These are phyloP conservation scores for Apis florea DNA, from an alignment of 1,140 invertebrate genomes.

Conservation along the genomic window DNA sequence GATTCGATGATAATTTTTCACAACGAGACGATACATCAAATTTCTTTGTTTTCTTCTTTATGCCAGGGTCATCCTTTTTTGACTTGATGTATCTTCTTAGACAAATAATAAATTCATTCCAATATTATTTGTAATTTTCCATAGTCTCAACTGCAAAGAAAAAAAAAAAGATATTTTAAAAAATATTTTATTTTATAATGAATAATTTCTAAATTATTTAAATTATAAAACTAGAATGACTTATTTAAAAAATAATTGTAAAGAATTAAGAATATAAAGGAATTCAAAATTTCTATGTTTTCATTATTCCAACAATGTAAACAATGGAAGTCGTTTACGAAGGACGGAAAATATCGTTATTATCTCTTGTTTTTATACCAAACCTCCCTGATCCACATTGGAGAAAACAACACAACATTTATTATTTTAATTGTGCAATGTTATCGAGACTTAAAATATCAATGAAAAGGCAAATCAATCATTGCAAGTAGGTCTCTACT, in stretches of 20 bases:
- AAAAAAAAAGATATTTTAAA: not conserved
- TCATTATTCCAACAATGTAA: not conserved
- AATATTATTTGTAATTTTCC: not conserved
- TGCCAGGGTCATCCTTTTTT: constrained; percentile 33
- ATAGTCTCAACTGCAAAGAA: constrained; percentile 21
- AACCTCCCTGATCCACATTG: not conserved
- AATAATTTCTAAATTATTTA: not conserved
- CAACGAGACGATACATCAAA: not conserved
- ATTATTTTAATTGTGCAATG: not conserved
- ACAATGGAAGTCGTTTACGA: too few relatives aligned
- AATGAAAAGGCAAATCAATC: not conserved
- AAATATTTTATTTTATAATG: not conserved
- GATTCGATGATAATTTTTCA: not conserved
- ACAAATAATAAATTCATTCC: constrained; percentile 5
- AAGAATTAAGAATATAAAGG: too few relatives aligned
- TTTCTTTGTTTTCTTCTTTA: not conserved
- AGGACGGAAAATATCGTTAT: not conserved
- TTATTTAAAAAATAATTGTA: not conserved
- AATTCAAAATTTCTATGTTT: too few relatives aligned
- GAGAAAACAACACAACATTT: not conserved
- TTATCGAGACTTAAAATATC: not conserved
- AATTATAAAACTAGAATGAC: not conserved
- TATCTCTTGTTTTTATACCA: not conserved
- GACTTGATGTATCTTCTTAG: not conserved
- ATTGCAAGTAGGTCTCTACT: not conserved